Conservation (phyloP, 2,888 invertebrate species). For the Eupithecia insigniata region DNA sequence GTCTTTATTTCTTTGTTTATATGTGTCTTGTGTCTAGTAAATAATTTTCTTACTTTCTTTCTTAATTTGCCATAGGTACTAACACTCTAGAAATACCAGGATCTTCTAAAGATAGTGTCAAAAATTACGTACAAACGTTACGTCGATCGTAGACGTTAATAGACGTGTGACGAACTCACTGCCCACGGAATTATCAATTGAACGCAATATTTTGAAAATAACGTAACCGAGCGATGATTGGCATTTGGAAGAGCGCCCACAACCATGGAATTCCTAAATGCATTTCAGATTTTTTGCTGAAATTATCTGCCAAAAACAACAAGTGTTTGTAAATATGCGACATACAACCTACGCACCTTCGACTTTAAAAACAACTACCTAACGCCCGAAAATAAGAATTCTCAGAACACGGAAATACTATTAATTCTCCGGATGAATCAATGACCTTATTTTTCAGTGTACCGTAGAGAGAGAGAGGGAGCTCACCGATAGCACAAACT, state of each 20-base stretch:
- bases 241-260: slow-evolving; percentile 26
- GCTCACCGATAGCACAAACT: too few relatives aligned
- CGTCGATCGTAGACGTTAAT: slow-evolving; percentile 8
- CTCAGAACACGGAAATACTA: not conserved
- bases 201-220: slow-evolving; percentile 28
- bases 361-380: not conserved
- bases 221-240: slow-evolving; percentile 19
- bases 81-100: not conserved
- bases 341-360: slow-evolving; percentile 1
- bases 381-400: not conserved
- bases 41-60: too few relatives aligned
- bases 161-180: slow-evolving; percentile 14
- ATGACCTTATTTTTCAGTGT: not conserved
- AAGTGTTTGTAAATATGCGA: slow-evolving; percentile 26
- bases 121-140: not conserved
- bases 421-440: not conserved
- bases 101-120: not conserved
- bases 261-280: slow-evolving; percentile 21
- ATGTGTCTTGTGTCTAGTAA: too few relatives aligned
- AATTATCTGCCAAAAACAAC: slow-evolving; percentile 26
- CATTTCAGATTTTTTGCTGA: slow-evolving; percentile 24
- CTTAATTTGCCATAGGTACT: too few relatives aligned
- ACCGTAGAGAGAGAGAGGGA: too few relatives aligned
- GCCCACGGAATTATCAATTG: slow-evolving; percentile 16
- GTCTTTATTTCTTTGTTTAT: too few relatives aligned